Conservation (phyloP, 1,140 invertebrate genomes). For the Drosophila setifemur region DNA sequence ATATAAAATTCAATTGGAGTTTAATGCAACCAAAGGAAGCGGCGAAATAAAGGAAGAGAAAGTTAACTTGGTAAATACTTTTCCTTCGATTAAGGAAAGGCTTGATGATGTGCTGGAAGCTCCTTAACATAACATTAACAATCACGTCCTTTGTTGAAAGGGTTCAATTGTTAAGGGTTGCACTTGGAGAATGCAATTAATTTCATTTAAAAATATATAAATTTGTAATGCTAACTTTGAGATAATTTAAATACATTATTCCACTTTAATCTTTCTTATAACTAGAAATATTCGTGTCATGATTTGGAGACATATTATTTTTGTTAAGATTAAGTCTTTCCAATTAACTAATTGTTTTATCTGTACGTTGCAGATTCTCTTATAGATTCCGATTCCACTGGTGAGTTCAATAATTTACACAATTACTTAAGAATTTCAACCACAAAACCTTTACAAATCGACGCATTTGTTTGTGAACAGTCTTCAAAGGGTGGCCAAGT, state of each 20-base stretch:
- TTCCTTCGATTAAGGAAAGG: constrained; percentile 1
- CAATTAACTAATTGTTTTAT: no score
- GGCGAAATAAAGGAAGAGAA: background rate
- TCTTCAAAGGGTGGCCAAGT: background rate
- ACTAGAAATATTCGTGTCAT: no score
- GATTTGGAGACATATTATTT: no score
- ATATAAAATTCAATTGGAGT: constrained; percentile 45
- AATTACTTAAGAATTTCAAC: no score
- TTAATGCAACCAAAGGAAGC: constrained; percentile 1
- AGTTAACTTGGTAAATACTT: constrained; percentile 25
- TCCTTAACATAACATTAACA: constrained; percentile 31
- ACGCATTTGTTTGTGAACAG: background rate
- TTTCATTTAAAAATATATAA: no score
- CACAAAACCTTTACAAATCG: constrained; percentile 1
- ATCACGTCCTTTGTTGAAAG: background rate
- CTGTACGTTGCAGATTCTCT: no score
- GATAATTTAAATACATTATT: no score
- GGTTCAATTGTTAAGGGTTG: background rate
- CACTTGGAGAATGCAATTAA: background rate
- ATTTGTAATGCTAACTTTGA: no score
- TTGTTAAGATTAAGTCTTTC: no score
- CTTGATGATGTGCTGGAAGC: background rate
- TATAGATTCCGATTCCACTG: no score
- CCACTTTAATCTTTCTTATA: no score
- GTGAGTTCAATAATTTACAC: no score